Evolutionary conservation across 2,113 vertebrate genomes (phyloP).

Genomic region (Melozone crissalis): DNA sequence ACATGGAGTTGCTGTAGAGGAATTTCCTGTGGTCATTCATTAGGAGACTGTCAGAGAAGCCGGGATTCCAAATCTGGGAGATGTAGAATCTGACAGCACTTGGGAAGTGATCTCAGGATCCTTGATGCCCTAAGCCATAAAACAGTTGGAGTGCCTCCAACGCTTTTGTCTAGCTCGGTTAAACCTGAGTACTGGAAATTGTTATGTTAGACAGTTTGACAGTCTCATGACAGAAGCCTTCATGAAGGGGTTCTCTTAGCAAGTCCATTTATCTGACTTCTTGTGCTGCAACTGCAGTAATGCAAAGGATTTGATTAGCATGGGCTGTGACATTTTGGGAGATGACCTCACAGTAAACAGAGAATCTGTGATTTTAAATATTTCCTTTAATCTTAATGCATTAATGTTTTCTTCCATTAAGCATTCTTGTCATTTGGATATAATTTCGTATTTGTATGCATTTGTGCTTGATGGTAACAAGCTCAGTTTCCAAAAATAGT

Average conservation of each 20-base stretch:
- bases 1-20: background rate
- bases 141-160: background rate
- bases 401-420: background rate
- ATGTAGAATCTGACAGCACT: background rate
- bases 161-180: constrained; percentile 18
- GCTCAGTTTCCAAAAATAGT: background rate
- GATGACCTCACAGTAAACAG: background rate
- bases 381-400: background rate
- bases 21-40: constrained; percentile 15
- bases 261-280: background rate
- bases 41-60: background rate
- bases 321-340: background rate
- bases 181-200: background rate
- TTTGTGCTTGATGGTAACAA: background rate
- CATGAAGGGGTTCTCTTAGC: background rate
- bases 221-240: background rate
- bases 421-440: background rate
- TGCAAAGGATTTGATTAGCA: background rate
- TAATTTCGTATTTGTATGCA: background rate
- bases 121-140: background rate
- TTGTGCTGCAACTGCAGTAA: background rate
- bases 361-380: background rate
- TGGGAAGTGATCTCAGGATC: background rate
- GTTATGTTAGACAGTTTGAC: background rate
- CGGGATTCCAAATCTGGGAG: background rate